A percentile compares a stretch with the other conserved stretches of the same genome.
Evolutionary conservation across 2,797 vertebrate species (phyloP).

Genomic region (Coluber constrictor): DNA sequence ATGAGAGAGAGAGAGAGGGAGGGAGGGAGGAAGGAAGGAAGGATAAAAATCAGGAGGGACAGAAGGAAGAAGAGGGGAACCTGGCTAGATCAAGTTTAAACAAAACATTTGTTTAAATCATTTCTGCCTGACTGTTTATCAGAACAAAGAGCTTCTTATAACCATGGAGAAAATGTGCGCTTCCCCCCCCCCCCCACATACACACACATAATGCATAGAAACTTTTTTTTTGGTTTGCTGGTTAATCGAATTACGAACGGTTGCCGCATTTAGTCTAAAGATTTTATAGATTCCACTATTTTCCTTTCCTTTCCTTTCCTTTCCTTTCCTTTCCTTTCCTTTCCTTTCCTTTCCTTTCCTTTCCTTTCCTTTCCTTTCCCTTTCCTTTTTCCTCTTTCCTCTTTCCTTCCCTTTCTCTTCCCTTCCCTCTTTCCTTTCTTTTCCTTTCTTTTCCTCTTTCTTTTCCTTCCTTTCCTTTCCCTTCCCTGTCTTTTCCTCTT

Average conservation of each 20-base stretch:
- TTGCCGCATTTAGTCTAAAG: not conserved
- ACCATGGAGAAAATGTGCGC: not conserved
- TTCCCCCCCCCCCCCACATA: too few relatives aligned
- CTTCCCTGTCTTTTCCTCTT: too few relatives aligned
- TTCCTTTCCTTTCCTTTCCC: too few relatives aligned
- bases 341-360: too few relatives aligned
- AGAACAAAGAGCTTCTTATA: not conserved
- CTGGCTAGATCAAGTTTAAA: not conserved
- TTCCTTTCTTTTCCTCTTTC: rapidly evolving
- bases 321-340: too few relatives aligned
- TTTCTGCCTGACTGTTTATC: not conserved
- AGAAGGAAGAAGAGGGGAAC: not conserved
- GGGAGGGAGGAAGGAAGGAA: too few relatives aligned
- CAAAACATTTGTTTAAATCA: not conserved
- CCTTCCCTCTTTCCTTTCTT: too few relatives aligned
- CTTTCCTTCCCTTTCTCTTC: rapidly evolving
- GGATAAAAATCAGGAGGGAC: not conserved
- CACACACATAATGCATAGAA: too few relatives aligned
- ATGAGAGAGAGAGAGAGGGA: not conserved
- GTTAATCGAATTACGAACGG: not conserved
- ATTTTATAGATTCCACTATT: not conserved
- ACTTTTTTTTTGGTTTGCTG: not conserved
- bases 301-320: too few relatives aligned
- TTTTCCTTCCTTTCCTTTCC: too few relatives aligned
- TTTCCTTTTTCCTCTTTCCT: rapidly evolving